Percentiles rank a stretch among this genome's conserved stretches.
Evolutionary conservation across 2,113 vertebrate genomes (phyloP).

Genomic region (Copsychus sechellarum): DNA sequence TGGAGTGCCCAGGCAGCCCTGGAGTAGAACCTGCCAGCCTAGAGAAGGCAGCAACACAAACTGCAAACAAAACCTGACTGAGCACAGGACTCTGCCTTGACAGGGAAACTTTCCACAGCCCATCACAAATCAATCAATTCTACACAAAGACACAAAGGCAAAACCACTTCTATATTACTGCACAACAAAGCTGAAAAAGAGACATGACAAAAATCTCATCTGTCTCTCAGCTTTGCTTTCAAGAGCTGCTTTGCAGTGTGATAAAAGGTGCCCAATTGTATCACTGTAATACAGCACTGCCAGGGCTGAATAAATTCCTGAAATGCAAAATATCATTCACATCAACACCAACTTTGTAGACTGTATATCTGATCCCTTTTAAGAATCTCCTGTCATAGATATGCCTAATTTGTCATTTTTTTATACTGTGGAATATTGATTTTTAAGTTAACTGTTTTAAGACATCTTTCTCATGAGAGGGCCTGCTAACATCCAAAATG

Average conservation of each 20-base stretch:
- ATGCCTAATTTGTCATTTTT: conserved; percentile 26
- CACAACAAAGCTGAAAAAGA: conserved; percentile 47
- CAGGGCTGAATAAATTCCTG: conserved; percentile 3
- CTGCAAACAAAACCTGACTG: neutral
- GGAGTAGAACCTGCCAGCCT: neutral
- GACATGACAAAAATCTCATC: conserved; percentile 55
- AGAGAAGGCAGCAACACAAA: neutral
- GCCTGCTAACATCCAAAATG: neutral
- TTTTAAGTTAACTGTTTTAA: conserved; percentile 29
- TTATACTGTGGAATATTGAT: neutral
- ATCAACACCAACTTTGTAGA: conserved; percentile 45
- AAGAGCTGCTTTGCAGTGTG: conserved; percentile 53
- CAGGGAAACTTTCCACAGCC: conserved; percentile 3
- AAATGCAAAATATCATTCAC: conserved; percentile 33
- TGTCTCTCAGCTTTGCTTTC: conserved; percentile 43
- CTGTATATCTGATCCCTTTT: conserved; percentile 8
- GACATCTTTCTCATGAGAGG: neutral
- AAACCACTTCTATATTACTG: neutral
- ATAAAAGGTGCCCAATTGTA: conserved; percentile 64
- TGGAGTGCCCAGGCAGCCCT: neutral
- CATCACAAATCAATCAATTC: conserved; percentile 44
- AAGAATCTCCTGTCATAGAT: conserved; percentile 22
- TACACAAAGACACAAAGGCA: conserved; percentile 22
- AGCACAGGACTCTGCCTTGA: neutral
- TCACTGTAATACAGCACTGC: neutral